A percentile compares a stretch with the other conserved stretches of the same genome.
Conservation (phyloP, 2,113 vertebrate genomes). For the Cichladusa arquata region DNA sequence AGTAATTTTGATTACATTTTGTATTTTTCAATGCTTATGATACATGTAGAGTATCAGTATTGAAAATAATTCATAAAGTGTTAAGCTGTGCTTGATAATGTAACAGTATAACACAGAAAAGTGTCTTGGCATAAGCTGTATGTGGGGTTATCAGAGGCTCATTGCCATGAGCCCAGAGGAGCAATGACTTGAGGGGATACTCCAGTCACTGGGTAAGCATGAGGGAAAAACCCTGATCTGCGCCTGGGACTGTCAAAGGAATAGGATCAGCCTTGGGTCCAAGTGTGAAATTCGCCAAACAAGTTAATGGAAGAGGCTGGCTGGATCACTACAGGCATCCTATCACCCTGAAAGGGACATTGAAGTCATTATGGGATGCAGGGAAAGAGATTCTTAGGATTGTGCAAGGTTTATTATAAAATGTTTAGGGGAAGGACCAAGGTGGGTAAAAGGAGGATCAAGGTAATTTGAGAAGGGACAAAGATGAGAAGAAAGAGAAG, state of each 20-base stretch:
- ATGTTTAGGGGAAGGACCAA: neutral
- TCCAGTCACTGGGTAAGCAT: neutral
- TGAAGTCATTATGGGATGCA: neutral
- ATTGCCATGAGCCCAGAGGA: neutral
- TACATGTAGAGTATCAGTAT: neutral
- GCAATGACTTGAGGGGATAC: neutral
- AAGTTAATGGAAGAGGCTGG: neutral
- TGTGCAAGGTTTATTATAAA: neutral
- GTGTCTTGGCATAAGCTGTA: neutral
- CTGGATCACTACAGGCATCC: neutral
- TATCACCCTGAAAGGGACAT: neutral
- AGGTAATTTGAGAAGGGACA: neutral
- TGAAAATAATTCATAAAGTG: neutral
- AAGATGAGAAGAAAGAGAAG: neutral
- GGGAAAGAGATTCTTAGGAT: neutral
- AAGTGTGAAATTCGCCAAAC: neutral
- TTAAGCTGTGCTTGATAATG: neutral
- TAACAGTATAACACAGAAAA: neutral
- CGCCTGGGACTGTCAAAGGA: neutral
- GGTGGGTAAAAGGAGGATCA: neutral
- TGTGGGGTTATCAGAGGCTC: neutral
- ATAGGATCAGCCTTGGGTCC: neutral
- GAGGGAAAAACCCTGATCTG: neutral
- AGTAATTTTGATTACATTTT: neutral
- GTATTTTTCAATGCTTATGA: neutral